Evolutionary conservation across 2,797 vertebrate species (phyloP), one percentile per base, ranked within the genome.

Genomic region (Tadarida brasiliensis): DNA sequence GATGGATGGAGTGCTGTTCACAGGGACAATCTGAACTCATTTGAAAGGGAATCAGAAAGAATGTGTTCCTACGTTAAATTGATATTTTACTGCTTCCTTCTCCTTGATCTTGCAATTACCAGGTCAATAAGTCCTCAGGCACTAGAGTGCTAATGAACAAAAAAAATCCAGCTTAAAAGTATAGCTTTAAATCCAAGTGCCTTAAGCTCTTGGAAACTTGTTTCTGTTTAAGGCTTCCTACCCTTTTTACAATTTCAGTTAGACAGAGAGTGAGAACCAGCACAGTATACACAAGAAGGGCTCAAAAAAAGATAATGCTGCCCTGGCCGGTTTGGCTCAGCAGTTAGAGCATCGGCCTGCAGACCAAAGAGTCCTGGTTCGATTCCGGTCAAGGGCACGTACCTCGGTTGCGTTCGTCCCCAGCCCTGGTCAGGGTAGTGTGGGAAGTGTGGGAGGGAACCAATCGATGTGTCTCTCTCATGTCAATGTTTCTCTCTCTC

Each of bases 61-160:
- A 80, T 33, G 2, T 81, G 61, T 74, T 49, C 33, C 20, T 84
- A 30, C 0, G 2, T 67, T 67, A 81, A 97, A 80, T 59, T 4
- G 24, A 35, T 74, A 80, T 92, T 94, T 94, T 92, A 80, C 26
- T 87, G 9, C 16, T 76, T 19, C 20, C n/a, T 71, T 57, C 17
- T 92, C 71, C 47, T 92, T 94, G 33, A 90, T 87, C 47, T 90
- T 94, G 71, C 56, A 86, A 63, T 85, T 91, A 81, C 28, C 44
- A 90, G 9, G 9, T 51, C 20, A 63, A 1, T 82, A 87, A 85
- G 14, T 85, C 49, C 57, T 80, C n/a, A 51, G 82, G 54, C 19
- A 70, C 39, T 71, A 87, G 19, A 92, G 28, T 61, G 54, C 54
- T 94, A 92, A 94, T 47, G 61, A 97, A 67, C 28, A 81, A 94